Evolutionary conservation across 2,797 vertebrate species (phyloP), one percentile per base, ranked within the genome.

Genomic region (Chloroceryle inda): DNA sequence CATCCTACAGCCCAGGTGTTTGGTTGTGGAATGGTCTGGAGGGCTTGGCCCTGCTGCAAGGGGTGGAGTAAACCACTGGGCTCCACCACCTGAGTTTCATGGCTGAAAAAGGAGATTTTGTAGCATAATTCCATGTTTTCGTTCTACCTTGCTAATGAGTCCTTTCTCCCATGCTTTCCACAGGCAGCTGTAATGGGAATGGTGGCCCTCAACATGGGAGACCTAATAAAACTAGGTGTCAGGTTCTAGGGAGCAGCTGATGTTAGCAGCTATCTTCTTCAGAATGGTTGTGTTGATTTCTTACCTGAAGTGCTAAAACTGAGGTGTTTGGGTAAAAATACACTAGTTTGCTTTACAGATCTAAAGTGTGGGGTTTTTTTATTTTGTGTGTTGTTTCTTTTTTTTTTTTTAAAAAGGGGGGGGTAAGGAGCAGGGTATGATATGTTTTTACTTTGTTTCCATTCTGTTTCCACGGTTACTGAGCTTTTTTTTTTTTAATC

Each of bases 41-140:
- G 47, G 50, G 19, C 44, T 78, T 50, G 42, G 35, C 17, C 2
- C 42, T 31, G 42, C 67, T 73, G 62, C 50, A 37, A 59, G 38
- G 31, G 33, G 13, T 40, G 45, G 20, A 68, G 38, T 37, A 49
- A 85, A 72, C 49, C 24, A 17, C 19, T 52, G 50, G 5, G 10
- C 9, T 22, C 11, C 24, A 9, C 7, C 0, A 2, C 27, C 29
- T 55, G 42, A 44, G 3, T 64, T 85, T 21, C 0, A 0, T 16
- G 31, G 17, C 55, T 38, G 35, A 66, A 58, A 90, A 66, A 44
- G 31, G 11, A 62, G 47, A 52, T 79, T 83, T 63, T 1, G 0
- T 17, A 38, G 24, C 7, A 4, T 21, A 11, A 42, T 37, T 58
- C 15, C 1, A 0, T 52, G 13, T 42, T 91, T 82, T 33, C 29